Base-by-base conservation (phyloP, 2,888 invertebrate genomes). In the Oscheius sp. region DNA sequence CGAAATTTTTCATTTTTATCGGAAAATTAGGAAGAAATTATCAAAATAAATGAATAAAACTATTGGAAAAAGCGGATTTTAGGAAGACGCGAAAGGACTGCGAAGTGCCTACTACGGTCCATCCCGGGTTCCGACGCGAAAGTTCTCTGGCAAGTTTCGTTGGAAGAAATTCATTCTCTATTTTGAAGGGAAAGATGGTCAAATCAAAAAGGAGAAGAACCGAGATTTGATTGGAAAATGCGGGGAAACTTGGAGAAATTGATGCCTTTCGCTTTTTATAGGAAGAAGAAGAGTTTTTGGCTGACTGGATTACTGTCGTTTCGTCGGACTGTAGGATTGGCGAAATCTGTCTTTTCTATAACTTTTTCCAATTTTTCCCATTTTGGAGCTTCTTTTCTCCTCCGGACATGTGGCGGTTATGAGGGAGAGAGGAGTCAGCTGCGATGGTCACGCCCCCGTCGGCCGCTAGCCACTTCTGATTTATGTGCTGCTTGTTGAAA, bases 401-500 rank as follows among this genome's bases (percentile, higher is more conserved):
- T n/a, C n/a, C 42, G 42, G 20, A 42, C 42, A 42, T 42, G 42
- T 42, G 42, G 42, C 42, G 42, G 20, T 42, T 42, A 42, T 8
- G 42, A 42, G 42, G 23, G 12, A 34, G 23, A 53, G 23, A n/a
- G 55, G 33, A 31, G 61, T 45, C 61, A 61, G 61, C 61, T 61
- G 61, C 23, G 53, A 27, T 46, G 29, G 61, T 23, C 55, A 27
- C 45, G 29, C 42, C 55, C 37, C 37, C 61, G 61, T 23, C 25
- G 61, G 25, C 61, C 29, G 25, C 45, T 45, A 45, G 61, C 61
- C 61, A 45, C 42, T 42, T 27, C 45, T 46, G 45, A 61, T 61
- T 45, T 61, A 61, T 61, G 27, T 45, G 25, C 31, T 55, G 61
- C 61, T 61, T 61, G 45, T 61, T 61, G 29, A 45, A 61, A 61